Percentiles rank a stretch among this genome's conserved stretches.
phyloP scores from a whole-genome alignment of 2,797 vertebrate genomes.

The Falco naumanni region DNA sequence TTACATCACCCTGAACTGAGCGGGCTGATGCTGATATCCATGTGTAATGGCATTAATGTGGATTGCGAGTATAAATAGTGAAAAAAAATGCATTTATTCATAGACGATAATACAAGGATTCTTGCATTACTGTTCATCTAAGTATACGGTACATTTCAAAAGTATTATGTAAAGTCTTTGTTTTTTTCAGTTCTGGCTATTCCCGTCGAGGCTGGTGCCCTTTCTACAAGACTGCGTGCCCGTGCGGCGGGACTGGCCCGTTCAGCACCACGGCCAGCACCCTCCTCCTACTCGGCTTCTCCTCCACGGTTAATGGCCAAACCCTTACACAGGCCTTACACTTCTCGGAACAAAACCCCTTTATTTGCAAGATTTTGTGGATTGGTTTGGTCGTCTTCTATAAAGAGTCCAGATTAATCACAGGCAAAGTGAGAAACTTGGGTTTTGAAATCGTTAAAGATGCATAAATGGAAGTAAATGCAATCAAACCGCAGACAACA shows the following conservation, averaged over 20 bases:
- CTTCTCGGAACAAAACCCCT: neutral
- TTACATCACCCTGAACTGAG: neutral
- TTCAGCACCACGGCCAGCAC: neutral
- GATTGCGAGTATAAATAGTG: neutral
- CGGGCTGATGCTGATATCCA: neutral
- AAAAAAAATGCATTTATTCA: neutral
- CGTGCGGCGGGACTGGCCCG: fast-evolving
- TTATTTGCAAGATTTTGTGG: neutral
- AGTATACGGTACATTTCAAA: neutral
- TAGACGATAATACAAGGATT: neutral
- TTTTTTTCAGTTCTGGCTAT: neutral
- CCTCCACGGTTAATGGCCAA: fast-evolving
- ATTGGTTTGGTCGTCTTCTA: neutral
- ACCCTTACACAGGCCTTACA: fast-evolving
- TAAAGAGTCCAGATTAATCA: neutral
- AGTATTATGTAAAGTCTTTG: neutral
- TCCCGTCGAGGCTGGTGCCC: fast-evolving
- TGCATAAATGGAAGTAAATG: neutral
- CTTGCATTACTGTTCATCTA: neutral
- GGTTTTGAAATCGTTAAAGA: neutral
- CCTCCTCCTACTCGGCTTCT: fast-evolving
- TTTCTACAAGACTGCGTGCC: fast-evolving
- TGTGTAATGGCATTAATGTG: neutral
- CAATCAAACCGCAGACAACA: neutral
- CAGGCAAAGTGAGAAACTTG: neutral